Evolutionary conservation across 2,888 invertebrate genomes (phyloP), one percentile per base, ranked within the genome.

Genomic region (Geotrupes spiniger): DNA sequence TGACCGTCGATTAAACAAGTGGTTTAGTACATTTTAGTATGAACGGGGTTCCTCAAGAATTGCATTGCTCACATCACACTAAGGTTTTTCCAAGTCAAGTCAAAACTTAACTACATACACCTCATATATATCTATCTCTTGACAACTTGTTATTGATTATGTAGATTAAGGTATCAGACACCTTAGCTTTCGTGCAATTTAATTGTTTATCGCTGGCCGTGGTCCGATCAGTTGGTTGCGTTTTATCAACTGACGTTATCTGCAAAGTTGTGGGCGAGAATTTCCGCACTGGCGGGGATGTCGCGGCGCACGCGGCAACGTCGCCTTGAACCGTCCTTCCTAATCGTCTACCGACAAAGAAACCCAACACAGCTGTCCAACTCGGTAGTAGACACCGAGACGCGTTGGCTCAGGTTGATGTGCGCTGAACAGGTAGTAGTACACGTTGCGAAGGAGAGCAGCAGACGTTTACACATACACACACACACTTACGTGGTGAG

Each of bases 371-470:
- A 56, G 52, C 50, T 43, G 53, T 41, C 53, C 57, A 59, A 51
- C 33, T 42, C 43, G 55, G 50, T 52, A 31, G 42, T 51, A 49
- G 31, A 26, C 46, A 42, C 33, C 29, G 44, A 51, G 46, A 33
- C 49, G 42, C 39, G 49, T 26, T 17, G 42, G 53, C 54, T 59
- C 62, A 60, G 60, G 61, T 62, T 62, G 58, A 61, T 57, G 58
- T 62, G 55, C 54, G 56, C 54, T 52, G 53, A 62, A 63, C 62
- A 63, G 63, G 63, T 63, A 61, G 63, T 60, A 60, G 59, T 52
- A 28, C 36, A 40, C 21, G 21, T 40, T 26, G 37, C 38, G 48
- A 25, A 44, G 33, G 43, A 51, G 14, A 45, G 49, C 21, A 21
- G 21, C 21, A 21, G 21, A 21, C 21, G 21, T 21, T 21, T n/a